phyloP scores from a whole-genome alignment of 2,888 invertebrate species.

The Volucella inflata region DNA sequence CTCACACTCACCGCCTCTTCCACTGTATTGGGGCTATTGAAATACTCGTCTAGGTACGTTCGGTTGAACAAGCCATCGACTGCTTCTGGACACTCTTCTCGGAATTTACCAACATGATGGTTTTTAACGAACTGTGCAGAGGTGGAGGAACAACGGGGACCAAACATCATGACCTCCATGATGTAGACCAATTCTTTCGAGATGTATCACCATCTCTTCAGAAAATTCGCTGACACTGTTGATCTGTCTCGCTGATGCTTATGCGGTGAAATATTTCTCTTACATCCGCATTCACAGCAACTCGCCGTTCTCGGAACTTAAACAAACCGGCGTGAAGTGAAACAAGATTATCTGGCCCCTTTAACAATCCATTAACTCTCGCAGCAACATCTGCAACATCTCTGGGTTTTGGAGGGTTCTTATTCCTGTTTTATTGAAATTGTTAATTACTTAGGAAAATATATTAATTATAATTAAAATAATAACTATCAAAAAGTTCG shows the following conservation, averaged over 20 bases:
- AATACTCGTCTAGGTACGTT: conserved; percentile 20
- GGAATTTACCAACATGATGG: too few relatives aligned
- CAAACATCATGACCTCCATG: conserved; percentile 32
- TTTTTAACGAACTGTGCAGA: too few relatives aligned
- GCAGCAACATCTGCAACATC: conserved; percentile 13
- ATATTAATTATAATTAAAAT: too few relatives aligned
- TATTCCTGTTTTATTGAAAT: conserved; percentile 22
- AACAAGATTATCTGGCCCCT: too few relatives aligned
- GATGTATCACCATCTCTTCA: conserved; percentile 16
- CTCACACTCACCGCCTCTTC: conserved; percentile 15
- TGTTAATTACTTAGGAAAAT: too few relatives aligned
- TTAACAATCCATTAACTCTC: too few relatives aligned
- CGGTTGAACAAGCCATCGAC: conserved; percentile 3
- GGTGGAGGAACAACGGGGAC: too few relatives aligned
- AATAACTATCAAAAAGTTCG: too few relatives aligned
- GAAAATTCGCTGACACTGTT: conserved; percentile 8
- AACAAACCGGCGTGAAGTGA: too few relatives aligned
- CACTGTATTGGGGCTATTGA: conserved; percentile 11
- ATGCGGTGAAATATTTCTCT: conserved; percentile 20
- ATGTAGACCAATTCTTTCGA: background rate
- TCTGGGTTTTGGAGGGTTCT: conserved; percentile 4
- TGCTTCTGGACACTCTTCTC: too few relatives aligned
- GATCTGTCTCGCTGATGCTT: background rate
- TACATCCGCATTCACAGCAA: too few relatives aligned
- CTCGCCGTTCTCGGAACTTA: too few relatives aligned